Conservation (phyloP, 2,888 invertebrate species). For the Polymixis flavicincta region DNA sequence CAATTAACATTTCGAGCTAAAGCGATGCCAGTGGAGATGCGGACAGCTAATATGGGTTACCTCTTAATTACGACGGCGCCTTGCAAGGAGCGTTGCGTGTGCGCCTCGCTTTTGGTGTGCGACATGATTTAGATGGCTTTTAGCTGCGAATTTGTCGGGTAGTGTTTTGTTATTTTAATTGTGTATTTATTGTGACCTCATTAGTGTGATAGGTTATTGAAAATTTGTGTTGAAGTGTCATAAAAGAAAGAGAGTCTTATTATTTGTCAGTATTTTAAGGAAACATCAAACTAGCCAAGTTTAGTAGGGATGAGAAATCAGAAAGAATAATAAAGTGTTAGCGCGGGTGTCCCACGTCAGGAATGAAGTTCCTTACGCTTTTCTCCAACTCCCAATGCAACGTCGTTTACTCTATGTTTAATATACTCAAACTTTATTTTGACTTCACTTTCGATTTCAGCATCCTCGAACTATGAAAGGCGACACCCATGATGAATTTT, state of each 20-base stretch:
- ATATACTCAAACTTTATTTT: no score
- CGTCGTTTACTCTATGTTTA: no score
- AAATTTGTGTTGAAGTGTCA: not conserved
- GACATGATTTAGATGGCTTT: slow-evolving; percentile 57
- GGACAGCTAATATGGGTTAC: slow-evolving; percentile 68
- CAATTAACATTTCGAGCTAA: slow-evolving; percentile 68
- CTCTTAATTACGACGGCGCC: slow-evolving; percentile 68
- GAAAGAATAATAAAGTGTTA: no score
- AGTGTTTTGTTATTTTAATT: slow-evolving; percentile 15
- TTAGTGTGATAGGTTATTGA: slow-evolving; percentile 2
- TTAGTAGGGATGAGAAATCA: not conserved
- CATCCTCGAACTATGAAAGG: no score
- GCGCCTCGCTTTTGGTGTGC: slow-evolving; percentile 52
- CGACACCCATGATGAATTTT: no score
- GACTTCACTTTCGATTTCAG: no score
- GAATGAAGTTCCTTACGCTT: no score
- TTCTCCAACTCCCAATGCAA: no score
- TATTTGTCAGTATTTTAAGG: not conserved
- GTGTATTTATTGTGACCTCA: not conserved
- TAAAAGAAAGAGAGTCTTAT: not conserved
- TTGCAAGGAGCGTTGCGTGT: slow-evolving; percentile 59
- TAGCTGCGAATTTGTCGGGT: slow-evolving; percentile 50
- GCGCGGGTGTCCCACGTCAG: no score
- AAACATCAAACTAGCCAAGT: slow-evolving; percentile 1
- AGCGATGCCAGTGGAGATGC: slow-evolving; percentile 67